These are phyloP conservation scores for Bergia puertoricense DNA, from an alignment of 92 coral and sea anemone species.

Conservation along the genomic window DNA sequence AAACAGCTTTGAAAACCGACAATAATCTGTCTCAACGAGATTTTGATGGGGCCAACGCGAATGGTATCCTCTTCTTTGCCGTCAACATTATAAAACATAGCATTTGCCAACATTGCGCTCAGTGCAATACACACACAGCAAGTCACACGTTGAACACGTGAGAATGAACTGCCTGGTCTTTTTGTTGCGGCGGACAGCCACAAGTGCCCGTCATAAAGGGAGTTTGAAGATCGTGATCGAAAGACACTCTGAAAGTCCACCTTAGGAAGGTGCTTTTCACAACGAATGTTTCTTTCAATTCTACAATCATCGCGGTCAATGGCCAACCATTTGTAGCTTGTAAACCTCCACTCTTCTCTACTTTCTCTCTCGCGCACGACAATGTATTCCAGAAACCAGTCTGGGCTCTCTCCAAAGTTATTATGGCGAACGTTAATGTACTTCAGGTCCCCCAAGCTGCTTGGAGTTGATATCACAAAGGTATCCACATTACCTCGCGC, in stretches of 20 bases:
- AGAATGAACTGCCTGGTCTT: conserved; percentile 51
- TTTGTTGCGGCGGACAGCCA: conserved; percentile 68
- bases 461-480: conserved; percentile 30
- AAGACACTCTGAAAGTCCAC: conserved; percentile 42
- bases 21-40: conserved; percentile 55
- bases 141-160: conserved; percentile 71
- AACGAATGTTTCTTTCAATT: conserved; percentile 49
- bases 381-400: conserved; percentile 60
- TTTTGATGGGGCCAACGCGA: conserved; percentile 61
- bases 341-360: conserved; percentile 50
- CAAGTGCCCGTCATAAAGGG: conserved; percentile 61
- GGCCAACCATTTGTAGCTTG: conserved; percentile 62
- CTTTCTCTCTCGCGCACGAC: conserved; percentile 43
- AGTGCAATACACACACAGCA: conserved; percentile 61
- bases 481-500: conserved; percentile 56
- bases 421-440: conserved; percentile 54
- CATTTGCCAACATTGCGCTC: conserved; percentile 66
- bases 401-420: conserved; percentile 53
- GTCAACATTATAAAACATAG: conserved; percentile 63
- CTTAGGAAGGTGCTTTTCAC: conserved; percentile 4
- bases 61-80: conserved; percentile 47
- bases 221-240: conserved; percentile 46
- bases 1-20: conserved; percentile 66
- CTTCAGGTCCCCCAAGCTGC: conserved; percentile 43
- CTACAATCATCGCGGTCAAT: conserved; percentile 55